Percentiles rank a stretch among this genome's conserved stretches.
Evolutionary conservation across 2,797 vertebrate genomes (phyloP).

Genomic region (Peromyscus eremicus): DNA sequence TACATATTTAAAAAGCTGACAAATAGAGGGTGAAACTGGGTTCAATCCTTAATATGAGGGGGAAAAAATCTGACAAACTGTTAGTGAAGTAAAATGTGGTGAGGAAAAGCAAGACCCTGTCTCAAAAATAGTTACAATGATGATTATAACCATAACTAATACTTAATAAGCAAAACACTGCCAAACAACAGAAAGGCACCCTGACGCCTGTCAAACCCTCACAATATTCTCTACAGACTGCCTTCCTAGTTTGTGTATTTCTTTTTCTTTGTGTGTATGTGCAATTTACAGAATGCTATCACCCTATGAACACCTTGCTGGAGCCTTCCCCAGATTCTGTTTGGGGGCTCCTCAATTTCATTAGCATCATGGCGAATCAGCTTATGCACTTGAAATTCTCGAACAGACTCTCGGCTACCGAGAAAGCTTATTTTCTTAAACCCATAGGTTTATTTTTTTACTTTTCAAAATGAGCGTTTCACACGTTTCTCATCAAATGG

Average conservation of each 20-base stretch:
- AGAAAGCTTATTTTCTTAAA: neutral
- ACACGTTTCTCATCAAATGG: neutral
- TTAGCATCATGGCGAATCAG: neutral
- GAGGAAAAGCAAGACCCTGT: neutral
- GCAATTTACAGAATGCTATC: neutral
- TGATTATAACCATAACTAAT: neutral
- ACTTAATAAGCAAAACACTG: neutral
- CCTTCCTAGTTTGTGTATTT: neutral
- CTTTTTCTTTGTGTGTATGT: neutral
- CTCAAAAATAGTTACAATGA: neutral
- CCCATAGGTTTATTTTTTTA: neutral
- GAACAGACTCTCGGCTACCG: neutral
- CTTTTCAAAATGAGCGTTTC: conserved; percentile 10
- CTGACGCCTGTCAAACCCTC: neutral
- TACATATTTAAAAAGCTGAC: neutral
- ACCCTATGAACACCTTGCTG: neutral
- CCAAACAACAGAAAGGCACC: conserved; percentile 8
- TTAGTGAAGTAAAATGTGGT: neutral
- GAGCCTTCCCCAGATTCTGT: neutral
- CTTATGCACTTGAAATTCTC: conserved; percentile 14
- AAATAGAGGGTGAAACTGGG: neutral
- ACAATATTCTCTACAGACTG: neutral
- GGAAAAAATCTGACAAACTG: neutral
- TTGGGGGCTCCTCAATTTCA: neutral
- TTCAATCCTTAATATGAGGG: neutral